Evolutionary conservation across 2,113 vertebrate species (phyloP).

Genomic region (Amia ocellicauda): DNA sequence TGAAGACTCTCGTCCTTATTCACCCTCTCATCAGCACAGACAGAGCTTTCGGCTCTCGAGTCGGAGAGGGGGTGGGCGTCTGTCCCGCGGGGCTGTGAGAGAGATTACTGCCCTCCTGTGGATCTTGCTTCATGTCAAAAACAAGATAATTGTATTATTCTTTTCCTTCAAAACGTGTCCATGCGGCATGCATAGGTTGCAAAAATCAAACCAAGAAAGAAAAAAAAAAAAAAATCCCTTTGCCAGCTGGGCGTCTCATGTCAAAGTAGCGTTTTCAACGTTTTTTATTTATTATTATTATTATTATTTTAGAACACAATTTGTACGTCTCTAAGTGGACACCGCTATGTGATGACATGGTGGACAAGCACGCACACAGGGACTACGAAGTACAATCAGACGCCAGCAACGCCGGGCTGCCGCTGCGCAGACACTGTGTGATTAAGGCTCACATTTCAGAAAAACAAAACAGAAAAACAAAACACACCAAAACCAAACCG

Average conservation of each 20-base stretch:
- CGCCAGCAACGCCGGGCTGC: slow-evolving; percentile 15
- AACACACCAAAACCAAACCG: slow-evolving; percentile 19
- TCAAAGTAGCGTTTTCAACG: neutral
- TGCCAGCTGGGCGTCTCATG: neutral
- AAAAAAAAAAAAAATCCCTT: neutral
- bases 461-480: slow-evolving; percentile 8
- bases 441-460: slow-evolving; percentile 9
- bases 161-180: slow-evolving; percentile 49
- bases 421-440: slow-evolving; percentile 2
- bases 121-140: slow-evolving; percentile 30
- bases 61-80: too few relatives aligned
- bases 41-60: too few relatives aligned
- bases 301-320: slow-evolving; percentile 19
- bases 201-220: too few relatives aligned
- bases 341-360: slow-evolving; percentile 5
- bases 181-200: slow-evolving; percentile 71
- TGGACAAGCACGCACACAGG: slow-evolving; percentile 11
- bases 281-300: too few relatives aligned
- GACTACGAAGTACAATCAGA: slow-evolving; percentile 12
- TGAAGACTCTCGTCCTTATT: too few relatives aligned
- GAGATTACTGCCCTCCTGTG: too few relatives aligned
- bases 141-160: slow-evolving; percentile 36
- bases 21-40: too few relatives aligned
- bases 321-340: slow-evolving; percentile 1
- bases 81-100: too few relatives aligned